phyloP scores from a whole-genome alignment of 2,113 vertebrate species.

The Pollimyrus isidori region DNA sequence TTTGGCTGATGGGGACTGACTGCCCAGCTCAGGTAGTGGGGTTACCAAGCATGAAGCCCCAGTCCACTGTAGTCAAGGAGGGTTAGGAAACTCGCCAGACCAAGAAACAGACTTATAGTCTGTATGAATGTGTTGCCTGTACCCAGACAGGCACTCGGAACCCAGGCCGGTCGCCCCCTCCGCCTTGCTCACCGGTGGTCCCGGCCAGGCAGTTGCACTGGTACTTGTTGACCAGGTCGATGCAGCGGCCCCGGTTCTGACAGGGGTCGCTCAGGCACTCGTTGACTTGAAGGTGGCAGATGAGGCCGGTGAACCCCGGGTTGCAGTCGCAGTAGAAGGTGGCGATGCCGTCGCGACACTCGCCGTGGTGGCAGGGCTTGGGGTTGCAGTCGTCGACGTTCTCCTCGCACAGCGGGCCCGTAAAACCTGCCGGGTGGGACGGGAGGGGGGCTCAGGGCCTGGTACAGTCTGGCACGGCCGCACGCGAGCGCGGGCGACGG shows the following conservation, averaged over 20 bases:
- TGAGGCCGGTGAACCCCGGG: slow-evolving; percentile 79
- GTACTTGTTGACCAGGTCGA: slow-evolving; percentile 83
- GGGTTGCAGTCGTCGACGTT: slow-evolving; percentile 85
- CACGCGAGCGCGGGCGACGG: no score
- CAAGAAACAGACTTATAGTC: not conserved
- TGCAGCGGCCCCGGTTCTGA: slow-evolving; percentile 78
- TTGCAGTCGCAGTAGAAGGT: slow-evolving; percentile 76
- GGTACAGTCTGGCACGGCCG: not conserved
- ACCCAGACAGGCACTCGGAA: not conserved
- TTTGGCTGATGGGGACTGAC: not conserved
- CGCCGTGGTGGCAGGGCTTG: slow-evolving; percentile 80
- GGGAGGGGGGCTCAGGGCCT: not conserved
- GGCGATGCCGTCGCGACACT: slow-evolving; percentile 82
- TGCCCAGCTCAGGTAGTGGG: not conserved
- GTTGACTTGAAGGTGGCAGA: slow-evolving; percentile 80
- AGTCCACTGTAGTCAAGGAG: not conserved
- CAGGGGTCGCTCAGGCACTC: slow-evolving; percentile 87
- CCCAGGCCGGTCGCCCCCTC: no score
- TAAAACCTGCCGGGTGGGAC: slow-evolving; percentile 63
- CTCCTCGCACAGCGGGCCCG: slow-evolving; percentile 71
- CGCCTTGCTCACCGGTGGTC: slow-evolving; percentile 62
- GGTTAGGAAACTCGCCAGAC: not conserved
- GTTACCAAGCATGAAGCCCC: not conserved
- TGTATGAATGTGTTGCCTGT: not conserved
- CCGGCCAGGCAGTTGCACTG: slow-evolving; percentile 79